These are phyloP conservation scores for Autographa pulchrina DNA, from an alignment of 2,888 invertebrate genomes.

Conservation along the genomic window DNA sequence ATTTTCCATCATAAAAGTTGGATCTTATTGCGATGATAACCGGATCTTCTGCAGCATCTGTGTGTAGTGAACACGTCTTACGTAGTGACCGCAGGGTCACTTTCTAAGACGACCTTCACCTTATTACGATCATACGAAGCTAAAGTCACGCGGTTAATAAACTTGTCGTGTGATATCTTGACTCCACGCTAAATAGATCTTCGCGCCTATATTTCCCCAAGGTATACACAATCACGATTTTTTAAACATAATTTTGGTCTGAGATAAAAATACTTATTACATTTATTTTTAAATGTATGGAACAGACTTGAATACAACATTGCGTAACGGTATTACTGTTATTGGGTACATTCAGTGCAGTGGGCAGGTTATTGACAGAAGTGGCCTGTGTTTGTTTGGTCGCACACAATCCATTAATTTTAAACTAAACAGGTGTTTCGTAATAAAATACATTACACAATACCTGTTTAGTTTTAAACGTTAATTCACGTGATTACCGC, in stretches of 20 bases:
- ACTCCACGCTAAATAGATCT: not conserved
- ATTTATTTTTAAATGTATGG: too few relatives aligned
- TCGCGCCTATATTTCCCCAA: not conserved
- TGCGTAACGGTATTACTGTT: not conserved
- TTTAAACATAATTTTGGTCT: not conserved
- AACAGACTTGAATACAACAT: too few relatives aligned
- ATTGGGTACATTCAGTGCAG: not conserved
- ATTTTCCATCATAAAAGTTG: too few relatives aligned
- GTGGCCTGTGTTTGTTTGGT: not conserved
- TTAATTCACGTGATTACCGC: not conserved
- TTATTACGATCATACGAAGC: slow-evolving; percentile 14
- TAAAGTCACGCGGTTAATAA: slow-evolving; percentile 12
- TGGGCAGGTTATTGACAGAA: not conserved
- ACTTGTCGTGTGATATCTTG: not conserved
- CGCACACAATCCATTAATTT: not conserved
- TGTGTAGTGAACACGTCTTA: not conserved
- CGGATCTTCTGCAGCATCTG: not conserved
- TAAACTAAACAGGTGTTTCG: not conserved
- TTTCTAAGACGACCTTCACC: slow-evolving; percentile 18
- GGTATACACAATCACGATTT: not conserved
- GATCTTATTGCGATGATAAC: not conserved
- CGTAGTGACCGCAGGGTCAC: slow-evolving; percentile 21
- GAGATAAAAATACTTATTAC: too few relatives aligned
- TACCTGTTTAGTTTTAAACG: not conserved
- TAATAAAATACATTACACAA: not conserved